Conservation (phyloP, 2,888 invertebrate genomes). For the Oscheius sp. region DNA sequence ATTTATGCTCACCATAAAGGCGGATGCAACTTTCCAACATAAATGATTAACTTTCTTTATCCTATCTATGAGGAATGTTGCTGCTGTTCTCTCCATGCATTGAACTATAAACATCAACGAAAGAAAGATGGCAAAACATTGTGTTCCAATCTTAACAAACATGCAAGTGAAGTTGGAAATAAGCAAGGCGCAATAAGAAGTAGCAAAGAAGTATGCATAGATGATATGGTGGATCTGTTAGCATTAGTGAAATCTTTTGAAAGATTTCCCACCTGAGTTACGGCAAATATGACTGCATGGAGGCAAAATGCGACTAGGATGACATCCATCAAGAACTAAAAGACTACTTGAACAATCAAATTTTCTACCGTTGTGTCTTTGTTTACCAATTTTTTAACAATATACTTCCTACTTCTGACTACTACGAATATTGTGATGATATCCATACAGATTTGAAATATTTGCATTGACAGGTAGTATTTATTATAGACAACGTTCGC, state of each 20-base stretch:
- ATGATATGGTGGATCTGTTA: conserved; percentile 15
- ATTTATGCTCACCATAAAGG: not conserved
- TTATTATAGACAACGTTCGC: conserved; percentile 5
- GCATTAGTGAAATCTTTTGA: not conserved
- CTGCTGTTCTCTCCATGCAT: conserved; percentile 6
- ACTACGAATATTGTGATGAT: not conserved
- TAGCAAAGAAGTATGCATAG: not conserved
- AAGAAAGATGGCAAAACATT: conserved; percentile 1
- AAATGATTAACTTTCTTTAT: not conserved
- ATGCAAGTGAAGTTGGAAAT: conserved; percentile 8
- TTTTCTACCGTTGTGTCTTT: not conserved
- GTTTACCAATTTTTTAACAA: conserved; percentile 1
- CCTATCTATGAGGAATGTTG: not conserved
- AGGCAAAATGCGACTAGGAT: conserved; percentile 8
- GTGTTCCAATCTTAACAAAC: conserved; percentile 5
- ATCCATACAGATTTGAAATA: not conserved
- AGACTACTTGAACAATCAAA: not conserved
- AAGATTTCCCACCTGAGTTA: not conserved
- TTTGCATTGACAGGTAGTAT: conserved; percentile 1
- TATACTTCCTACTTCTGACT: not conserved
- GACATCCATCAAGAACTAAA: conserved; percentile 3
- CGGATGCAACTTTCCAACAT: not conserved
- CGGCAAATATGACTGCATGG: not conserved
- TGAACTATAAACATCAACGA: conserved; percentile 16
- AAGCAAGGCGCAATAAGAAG: not conserved